Percentiles rank a stretch among this genome's conserved stretches.
phyloP scores from a whole-genome alignment of 2,113 vertebrate species.

The Labeo catla region DNA sequence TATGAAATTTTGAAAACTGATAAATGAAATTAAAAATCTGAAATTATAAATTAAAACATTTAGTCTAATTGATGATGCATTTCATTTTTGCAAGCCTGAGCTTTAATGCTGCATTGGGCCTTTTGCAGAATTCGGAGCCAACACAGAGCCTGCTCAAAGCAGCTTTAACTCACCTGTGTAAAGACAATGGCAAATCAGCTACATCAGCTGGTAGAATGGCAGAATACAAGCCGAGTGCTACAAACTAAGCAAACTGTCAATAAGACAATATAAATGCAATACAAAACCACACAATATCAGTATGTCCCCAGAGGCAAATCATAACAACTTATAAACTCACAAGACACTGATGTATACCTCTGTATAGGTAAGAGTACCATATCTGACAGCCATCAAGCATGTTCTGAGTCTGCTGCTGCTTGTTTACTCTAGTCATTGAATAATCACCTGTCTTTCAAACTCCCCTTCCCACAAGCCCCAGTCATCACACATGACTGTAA shows the following conservation, averaged over 20 bases:
- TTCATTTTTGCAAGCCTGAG: neutral
- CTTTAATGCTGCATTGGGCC: neutral
- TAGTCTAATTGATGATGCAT: neutral
- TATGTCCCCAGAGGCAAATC: neutral
- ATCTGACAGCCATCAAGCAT: conserved; percentile 35
- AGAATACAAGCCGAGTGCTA: neutral
- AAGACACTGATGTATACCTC: conserved; percentile 31
- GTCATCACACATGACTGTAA: conserved; percentile 54
- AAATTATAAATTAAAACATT: neutral
- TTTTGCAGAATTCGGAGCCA: neutral
- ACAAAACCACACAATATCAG: neutral
- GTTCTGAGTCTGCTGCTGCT: conserved; percentile 12
- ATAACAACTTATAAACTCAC: conserved; percentile 4
- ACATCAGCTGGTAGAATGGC: neutral
- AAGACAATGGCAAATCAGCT: neutral
- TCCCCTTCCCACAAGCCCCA: conserved; percentile 21
- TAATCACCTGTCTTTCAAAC: conserved; percentile 34
- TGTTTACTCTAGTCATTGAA: conserved; percentile 36
- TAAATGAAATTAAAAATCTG: neutral
- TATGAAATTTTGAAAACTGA: neutral
- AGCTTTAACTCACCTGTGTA: neutral
- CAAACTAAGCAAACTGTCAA: neutral
- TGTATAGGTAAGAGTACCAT: conserved; percentile 5
- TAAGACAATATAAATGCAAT: conserved; percentile 5
- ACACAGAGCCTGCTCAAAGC: neutral